Conservation (phyloP, 1,140 invertebrate genomes). For the Carcinoscorpius rotundicauda region DNA sequence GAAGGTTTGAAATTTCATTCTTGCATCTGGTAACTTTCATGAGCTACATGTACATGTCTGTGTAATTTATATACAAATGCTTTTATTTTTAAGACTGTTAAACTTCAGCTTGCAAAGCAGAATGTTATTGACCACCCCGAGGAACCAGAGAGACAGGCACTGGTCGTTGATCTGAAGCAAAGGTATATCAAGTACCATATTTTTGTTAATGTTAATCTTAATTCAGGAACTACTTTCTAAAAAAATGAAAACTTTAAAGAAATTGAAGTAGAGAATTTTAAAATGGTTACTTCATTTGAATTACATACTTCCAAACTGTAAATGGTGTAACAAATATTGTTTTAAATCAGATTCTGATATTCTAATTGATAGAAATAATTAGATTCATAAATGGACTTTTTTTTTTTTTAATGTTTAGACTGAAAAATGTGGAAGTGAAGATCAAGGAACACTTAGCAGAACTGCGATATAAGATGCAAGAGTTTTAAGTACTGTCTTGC, state of each 20-base stretch:
- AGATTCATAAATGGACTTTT: too few species aligned
- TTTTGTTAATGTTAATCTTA: constrained; percentile 9
- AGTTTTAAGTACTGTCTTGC: constrained; percentile 19
- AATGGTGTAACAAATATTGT: too few species aligned
- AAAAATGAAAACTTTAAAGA: constrained; percentile 2
- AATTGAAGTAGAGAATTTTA: neutral
- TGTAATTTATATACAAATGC: neutral
- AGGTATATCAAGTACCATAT: constrained; percentile 21
- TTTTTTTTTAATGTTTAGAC: constrained; percentile 6
- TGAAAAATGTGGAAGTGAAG: constrained; percentile 21
- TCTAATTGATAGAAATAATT: too few species aligned
- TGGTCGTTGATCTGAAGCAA: constrained; percentile 24
- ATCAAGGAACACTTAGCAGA: constrained; percentile 30
- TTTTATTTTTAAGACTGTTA: constrained; percentile 28
- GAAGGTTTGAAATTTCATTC: neutral
- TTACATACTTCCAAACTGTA: too few species aligned
- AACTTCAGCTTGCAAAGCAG: constrained; percentile 31
- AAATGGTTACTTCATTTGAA: neutral
- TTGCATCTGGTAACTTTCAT: too few species aligned
- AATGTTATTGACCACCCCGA: constrained; percentile 28
- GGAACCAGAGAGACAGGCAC: constrained; percentile 19
- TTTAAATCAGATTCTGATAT: too few species aligned
- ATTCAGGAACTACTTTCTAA: constrained; percentile 22
- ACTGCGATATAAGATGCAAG: constrained; percentile 30
- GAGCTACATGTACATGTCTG: too few species aligned